These are phyloP conservation scores for Arvicanthis niloticus DNA, from an alignment of 2,113 vertebrate species.

Conservation along the genomic window DNA sequence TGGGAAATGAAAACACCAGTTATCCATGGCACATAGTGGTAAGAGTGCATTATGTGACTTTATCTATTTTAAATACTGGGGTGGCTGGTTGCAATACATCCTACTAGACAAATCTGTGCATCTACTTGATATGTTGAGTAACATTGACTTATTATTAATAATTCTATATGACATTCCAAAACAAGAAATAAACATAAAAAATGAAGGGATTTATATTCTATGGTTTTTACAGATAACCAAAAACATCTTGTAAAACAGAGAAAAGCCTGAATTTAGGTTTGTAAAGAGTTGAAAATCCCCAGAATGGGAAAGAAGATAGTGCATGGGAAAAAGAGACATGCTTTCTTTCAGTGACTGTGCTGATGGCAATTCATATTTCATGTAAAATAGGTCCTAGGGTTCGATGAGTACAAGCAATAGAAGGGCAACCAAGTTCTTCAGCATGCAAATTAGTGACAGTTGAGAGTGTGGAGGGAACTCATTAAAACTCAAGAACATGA, in stretches of 20 bases:
- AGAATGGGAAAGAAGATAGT: not conserved
- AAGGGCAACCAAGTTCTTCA: slow-evolving; percentile 56
- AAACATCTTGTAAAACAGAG: slow-evolving; percentile 19
- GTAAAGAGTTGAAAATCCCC: not conserved
- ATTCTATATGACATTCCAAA: not conserved
- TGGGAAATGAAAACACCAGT: slow-evolving; percentile 7
- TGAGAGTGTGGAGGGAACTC: slow-evolving; percentile 31
- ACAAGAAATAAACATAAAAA: not conserved
- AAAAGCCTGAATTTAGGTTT: not conserved
- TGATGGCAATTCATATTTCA: slow-evolving; percentile 46
- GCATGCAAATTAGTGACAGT: slow-evolving; percentile 68
- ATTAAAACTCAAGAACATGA: slow-evolving; percentile 69
- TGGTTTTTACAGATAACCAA: slow-evolving; percentile 31
- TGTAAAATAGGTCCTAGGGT: slow-evolving; percentile 42
- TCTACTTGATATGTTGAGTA: not conserved
- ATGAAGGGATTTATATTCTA: not conserved
- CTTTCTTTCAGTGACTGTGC: slow-evolving; percentile 23
- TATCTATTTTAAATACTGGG: slow-evolving; percentile 26
- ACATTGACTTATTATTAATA: not conserved
- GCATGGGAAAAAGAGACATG: not conserved
- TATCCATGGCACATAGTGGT: not conserved
- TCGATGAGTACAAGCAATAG: slow-evolving; percentile 37
- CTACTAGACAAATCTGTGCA: not conserved
- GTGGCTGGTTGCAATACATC: not conserved
- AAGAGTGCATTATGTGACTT: not conserved